phyloP scores from a whole-genome alignment of 2,797 vertebrate species.

The Brachyalestes nurse region DNA sequence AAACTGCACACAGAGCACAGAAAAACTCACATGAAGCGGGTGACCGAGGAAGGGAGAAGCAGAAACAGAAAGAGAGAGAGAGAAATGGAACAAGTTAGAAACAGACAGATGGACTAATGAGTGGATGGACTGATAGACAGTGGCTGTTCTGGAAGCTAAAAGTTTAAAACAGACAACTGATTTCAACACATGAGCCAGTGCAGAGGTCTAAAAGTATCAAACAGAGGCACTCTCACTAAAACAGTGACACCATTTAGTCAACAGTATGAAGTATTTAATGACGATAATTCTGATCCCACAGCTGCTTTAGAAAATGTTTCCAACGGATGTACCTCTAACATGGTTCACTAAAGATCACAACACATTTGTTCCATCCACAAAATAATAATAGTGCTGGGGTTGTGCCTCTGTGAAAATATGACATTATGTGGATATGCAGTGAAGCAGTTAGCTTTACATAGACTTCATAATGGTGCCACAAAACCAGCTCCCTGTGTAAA shows the following conservation, averaged over 20 bases:
- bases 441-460: background rate
- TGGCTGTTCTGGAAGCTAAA: background rate
- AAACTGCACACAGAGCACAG: slow-evolving; percentile 55
- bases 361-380: background rate
- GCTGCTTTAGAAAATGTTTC: background rate
- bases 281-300: background rate
- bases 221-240: background rate
- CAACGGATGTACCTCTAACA: background rate
- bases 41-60: slow-evolving; percentile 1
- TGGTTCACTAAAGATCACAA: background rate
- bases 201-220: background rate
- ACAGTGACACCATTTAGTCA: background rate
- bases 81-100: background rate
- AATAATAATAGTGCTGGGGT: background rate
- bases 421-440: background rate
- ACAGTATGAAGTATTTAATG: background rate
- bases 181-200: background rate
- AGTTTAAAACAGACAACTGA: background rate
- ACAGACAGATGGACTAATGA: slow-evolving; percentile 3
- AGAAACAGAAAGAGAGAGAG: background rate
- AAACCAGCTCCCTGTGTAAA: no score
- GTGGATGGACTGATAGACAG: slow-evolving; percentile 3
- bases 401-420: background rate
- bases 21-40: slow-evolving; percentile 40
- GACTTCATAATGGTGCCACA: no score